Percentiles rank a stretch among this genome's conserved stretches.
Evolutionary conservation across 2,888 invertebrate species (phyloP).

Genomic region (Pristionchus arcanus): DNA sequence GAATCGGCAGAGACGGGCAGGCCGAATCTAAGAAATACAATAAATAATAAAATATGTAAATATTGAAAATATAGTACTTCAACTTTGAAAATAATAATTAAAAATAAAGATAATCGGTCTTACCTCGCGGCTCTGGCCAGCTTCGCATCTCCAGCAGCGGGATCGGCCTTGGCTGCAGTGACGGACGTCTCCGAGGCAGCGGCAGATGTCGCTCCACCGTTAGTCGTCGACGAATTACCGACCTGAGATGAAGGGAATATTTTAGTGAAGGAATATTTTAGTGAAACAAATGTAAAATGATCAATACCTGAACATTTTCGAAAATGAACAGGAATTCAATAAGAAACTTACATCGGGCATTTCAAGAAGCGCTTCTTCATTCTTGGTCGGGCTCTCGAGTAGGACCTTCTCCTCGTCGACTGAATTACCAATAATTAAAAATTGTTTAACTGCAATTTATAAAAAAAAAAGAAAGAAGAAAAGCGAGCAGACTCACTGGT

Average conservation of each 20-base stretch:
- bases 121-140: constrained; percentile 58
- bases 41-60: background rate
- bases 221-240: background rate
- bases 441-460: background rate
- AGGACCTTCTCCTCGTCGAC: constrained; percentile 48
- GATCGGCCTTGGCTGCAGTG: constrained; percentile 20
- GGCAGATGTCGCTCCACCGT: background rate
- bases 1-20: constrained; percentile 39
- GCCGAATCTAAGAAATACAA: constrained; percentile 22
- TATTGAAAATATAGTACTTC: background rate
- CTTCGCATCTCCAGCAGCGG: constrained; percentile 55
- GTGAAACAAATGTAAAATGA: too few relatives aligned
- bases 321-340: background rate
- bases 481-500: background rate
- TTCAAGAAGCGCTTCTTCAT: constrained; percentile 3
- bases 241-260: background rate
- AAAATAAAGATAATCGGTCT: background rate
- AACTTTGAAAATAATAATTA: background rate
- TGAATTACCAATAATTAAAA: background rate
- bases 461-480: background rate
- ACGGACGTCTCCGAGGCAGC: background rate
- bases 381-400: constrained; percentile 15
- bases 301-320: background rate
- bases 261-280: background rate
- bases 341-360: background rate